A percentile compares a stretch with the other conserved stretches of the same genome.
phyloP scores from a whole-genome alignment of 2,113 vertebrate genomes.

The Chloroceryle aenea region DNA sequence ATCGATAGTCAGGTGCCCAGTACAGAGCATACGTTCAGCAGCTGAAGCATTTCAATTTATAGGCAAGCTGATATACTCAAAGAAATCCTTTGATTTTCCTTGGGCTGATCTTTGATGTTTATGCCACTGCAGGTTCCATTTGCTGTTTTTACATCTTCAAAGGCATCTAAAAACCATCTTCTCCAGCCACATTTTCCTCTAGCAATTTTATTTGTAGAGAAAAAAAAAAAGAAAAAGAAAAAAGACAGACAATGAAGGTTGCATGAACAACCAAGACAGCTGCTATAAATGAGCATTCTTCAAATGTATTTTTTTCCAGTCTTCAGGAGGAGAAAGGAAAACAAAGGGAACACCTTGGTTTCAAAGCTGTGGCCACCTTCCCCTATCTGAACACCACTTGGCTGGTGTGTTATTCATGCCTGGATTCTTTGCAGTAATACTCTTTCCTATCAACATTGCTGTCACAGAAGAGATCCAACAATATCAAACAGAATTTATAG shows the following conservation, averaged over 20 bases:
- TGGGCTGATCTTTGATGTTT: constrained; percentile 62
- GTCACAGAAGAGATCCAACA: constrained; percentile 7
- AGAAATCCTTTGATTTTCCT: constrained; percentile 45
- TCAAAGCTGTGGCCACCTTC: neutral
- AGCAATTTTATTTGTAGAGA: neutral
- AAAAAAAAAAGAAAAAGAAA: too few relatives aligned
- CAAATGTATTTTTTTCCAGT: neutral
- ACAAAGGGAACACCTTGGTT: neutral
- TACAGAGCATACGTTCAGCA: neutral
- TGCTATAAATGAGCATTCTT: neutral
- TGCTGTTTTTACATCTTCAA: constrained; percentile 56
- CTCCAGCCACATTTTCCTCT: neutral
- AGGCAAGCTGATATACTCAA: neutral
- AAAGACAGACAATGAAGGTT: neutral
- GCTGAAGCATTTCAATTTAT: constrained; percentile 11
- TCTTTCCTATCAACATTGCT: constrained; percentile 26
- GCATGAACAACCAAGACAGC: neutral
- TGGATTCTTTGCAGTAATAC: constrained; percentile 1
- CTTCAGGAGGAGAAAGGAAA: neutral
- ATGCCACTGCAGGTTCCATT: constrained; percentile 39
- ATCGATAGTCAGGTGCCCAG: neutral
- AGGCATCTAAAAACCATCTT: constrained; percentile 26
- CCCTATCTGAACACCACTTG: neutral
- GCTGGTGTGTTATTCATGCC: neutral
- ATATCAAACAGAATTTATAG: constrained; percentile 44